phyloP scores from a whole-genome alignment of 1,140 invertebrate species.

The Caenorhabditis brenneri region DNA sequence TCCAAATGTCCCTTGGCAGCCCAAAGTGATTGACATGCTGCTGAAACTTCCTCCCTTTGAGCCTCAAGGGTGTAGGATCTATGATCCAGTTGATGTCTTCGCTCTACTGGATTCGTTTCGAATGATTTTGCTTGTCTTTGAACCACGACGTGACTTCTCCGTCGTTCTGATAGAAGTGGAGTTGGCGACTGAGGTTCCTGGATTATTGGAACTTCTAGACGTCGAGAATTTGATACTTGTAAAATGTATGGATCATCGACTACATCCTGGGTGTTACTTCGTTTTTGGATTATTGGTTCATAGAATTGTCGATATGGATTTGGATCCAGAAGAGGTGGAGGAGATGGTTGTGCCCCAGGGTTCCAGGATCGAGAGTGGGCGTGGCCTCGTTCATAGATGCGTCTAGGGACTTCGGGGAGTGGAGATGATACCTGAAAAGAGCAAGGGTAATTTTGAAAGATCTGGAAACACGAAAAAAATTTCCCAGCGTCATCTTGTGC shows the following conservation, averaged over 20 bases:
- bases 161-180: background rate
- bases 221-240: background rate
- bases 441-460: too few species aligned
- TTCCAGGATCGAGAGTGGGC: slow-evolving; percentile 56
- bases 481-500: too few species aligned
- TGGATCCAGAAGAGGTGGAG: background rate
- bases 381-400: slow-evolving; percentile 55
- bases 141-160: background rate
- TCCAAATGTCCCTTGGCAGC: slow-evolving; percentile 44
- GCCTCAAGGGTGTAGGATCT: slow-evolving; percentile 7
- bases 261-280: background rate
- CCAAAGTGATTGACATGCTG: slow-evolving; percentile 49
- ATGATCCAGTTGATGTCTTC: background rate
- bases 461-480: too few species aligned
- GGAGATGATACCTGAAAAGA: slow-evolving; percentile 50
- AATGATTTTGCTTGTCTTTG: slow-evolving; percentile 20
- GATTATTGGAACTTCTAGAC: background rate
- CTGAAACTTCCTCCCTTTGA: slow-evolving; percentile 33
- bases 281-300: background rate
- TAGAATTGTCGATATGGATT: slow-evolving; percentile 29
- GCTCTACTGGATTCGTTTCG: background rate
- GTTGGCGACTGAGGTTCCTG: background rate
- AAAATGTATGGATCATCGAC: slow-evolving; percentile 13
- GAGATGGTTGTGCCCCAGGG: slow-evolving; percentile 44
- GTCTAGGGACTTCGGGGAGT: slow-evolving; percentile 43